Evolutionary conservation across 1,140 invertebrate genomes (phyloP), one percentile per base, ranked within the genome.

Genomic region (Trichonephila clavipes): DNA sequence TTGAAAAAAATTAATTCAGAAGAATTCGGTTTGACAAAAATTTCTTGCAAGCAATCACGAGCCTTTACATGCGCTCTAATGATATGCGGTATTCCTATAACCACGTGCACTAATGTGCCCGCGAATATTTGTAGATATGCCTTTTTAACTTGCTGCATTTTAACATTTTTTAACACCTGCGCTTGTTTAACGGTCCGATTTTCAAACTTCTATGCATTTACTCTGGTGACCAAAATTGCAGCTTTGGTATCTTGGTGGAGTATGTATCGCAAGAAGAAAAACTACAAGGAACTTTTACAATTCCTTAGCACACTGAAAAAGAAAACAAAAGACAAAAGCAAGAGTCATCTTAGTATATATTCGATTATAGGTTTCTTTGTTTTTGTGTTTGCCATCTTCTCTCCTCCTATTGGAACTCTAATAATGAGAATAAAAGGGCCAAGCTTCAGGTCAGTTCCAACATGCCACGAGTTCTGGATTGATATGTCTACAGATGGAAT

Each of bases 241-340:
- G 86, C 59, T 7, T 7, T 88, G 21, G 86, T 88, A 2, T 62
- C 86, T 18, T 88, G 86, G 86, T 88, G 86, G 86, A 88, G 86
- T 34, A 88, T 88, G 58, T 88, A 88, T 40, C 28, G 40, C 14
- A 44, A 40, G 8, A 88, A 88, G 18, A 40, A 88, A 34, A 64
- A 88, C 19, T 88, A 64, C 34, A 40, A 58, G 5, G 59, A 66
- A 24, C 19, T 88, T 16, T 40, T 88, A 5, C 8, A 24, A 14
- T 88, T 24, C 19, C 34, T 88, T 4, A 34, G 51, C 34, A 16
- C 19, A 8, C 59, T 88, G 18, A 24, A 88, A 21, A 88, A 88
- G 34, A 88, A 64, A 34, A 88, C 58, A 14, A 85, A 85, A 59
- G 12, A 21, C 16, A 59, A 28, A 85, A 28, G 18, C 16, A 85